A percentile compares a stretch with the other conserved stretches of the same genome.
These are phyloP conservation scores for Drosophila pseudoobscura DNA, from an alignment of 1,140 invertebrate species.

Conservation along the genomic window DNA sequence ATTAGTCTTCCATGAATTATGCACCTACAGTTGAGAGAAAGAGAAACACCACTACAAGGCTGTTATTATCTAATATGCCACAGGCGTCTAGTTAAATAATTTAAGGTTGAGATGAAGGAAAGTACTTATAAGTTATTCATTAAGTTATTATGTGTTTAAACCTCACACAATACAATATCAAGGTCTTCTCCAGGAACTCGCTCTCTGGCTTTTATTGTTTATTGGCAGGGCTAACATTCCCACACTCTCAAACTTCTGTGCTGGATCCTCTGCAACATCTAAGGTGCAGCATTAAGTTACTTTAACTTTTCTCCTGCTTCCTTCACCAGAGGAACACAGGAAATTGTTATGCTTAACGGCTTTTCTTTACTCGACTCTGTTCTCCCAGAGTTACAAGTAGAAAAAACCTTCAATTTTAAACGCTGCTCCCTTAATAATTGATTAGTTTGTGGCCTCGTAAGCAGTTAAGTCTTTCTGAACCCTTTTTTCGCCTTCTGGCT, in stretches of 20 bases:
- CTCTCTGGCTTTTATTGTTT: no score
- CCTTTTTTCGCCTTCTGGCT: no score
- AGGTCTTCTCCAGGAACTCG: no score
- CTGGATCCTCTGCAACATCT: constrained; percentile 20
- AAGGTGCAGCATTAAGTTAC: constrained; percentile 41
- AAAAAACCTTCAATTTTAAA: constrained; percentile 6
- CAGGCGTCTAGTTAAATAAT: constrained; percentile 63
- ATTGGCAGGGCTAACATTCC: no score
- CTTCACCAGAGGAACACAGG: constrained; percentile 14
- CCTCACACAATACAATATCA: constrained; percentile 5
- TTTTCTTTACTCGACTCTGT: constrained; percentile 36
- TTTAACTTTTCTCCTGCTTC: neutral
- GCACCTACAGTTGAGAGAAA: constrained; percentile 14
- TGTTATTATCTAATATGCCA: constrained; percentile 61
- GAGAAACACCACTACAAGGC: no score
- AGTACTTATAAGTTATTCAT: constrained; percentile 6
- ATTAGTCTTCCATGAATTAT: constrained; percentile 68
- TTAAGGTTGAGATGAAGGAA: constrained; percentile 10
- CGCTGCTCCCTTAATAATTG: constrained; percentile 38
- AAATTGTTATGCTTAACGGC: constrained; percentile 64
- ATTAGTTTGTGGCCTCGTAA: constrained; percentile 17
- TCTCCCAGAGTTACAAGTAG: neutral
- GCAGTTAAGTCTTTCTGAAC: no score
- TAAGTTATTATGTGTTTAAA: constrained; percentile 68
- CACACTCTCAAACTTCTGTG: no score